These are phyloP conservation scores for Caenorhabditis panamensis DNA, from an alignment of 2,888 invertebrate genomes.

Conservation along the genomic window DNA sequence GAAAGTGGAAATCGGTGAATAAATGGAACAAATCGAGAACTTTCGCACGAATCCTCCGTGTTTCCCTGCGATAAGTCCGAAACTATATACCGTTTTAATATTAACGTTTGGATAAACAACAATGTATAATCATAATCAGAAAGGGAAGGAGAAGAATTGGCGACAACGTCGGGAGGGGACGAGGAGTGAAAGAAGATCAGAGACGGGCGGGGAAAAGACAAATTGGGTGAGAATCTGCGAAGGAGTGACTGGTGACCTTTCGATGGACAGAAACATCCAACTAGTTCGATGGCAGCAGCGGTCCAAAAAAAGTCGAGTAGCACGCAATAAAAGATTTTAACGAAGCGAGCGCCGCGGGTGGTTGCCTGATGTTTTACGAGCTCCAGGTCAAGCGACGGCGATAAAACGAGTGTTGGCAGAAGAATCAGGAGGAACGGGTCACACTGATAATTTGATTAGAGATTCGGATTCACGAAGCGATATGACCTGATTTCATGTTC, in stretches of 20 bases:
- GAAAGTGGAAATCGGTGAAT: constrained; percentile 53
- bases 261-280: constrained; percentile 11
- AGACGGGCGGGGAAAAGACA: constrained; percentile 24
- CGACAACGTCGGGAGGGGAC: not conserved
- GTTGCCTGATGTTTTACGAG: constrained; percentile 41
- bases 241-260: constrained; percentile 39
- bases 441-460: constrained; percentile 51
- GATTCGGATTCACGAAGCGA: constrained; percentile 32
- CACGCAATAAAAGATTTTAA: constrained; percentile 10
- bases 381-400: constrained; percentile 14
- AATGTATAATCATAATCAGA: constrained; percentile 30
- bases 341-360: constrained; percentile 2
- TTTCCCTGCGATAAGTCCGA: constrained; percentile 1
- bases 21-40: constrained; percentile 65
- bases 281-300: constrained; percentile 12
- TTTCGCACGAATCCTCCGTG: constrained; percentile 30
- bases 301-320: constrained; percentile 17
- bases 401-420: constrained; percentile 29
- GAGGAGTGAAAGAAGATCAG: constrained; percentile 17
- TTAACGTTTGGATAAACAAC: constrained; percentile 40
- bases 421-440: constrained; percentile 39
- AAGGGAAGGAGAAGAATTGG: not conserved
- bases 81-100: constrained; percentile 27
- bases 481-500: constrained; percentile 42
- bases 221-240: constrained; percentile 32